A percentile compares a stretch with the other conserved stretches of the same genome.
phyloP scores from a whole-genome alignment of 2,113 vertebrate genomes.

The Coptodon bakossiorum region DNA sequence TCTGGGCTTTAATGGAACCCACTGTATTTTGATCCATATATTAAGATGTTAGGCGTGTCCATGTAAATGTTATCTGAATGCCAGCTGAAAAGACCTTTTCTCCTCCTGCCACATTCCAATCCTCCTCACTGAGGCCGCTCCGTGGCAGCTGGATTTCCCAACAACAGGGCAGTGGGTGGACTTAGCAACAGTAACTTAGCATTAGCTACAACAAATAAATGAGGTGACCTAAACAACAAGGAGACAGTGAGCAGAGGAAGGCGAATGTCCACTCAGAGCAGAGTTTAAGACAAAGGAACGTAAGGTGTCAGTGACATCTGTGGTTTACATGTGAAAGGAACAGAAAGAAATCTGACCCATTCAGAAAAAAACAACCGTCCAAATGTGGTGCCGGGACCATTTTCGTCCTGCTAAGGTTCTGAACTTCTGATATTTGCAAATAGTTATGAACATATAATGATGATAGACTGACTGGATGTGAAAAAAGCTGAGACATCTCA shows the following conservation, averaged over 20 bases:
- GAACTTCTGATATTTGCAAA: background rate
- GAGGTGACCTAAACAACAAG: background rate
- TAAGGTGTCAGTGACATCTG: background rate
- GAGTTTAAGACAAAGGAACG: background rate
- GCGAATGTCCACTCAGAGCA: background rate
- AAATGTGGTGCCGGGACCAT: background rate
- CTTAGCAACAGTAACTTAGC: conserved; percentile 40
- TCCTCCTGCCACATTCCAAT: conserved; percentile 58
- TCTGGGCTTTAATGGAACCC: background rate
- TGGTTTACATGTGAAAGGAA: background rate
- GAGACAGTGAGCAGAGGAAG: background rate
- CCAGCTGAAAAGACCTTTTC: conserved; percentile 65
- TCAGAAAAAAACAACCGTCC: background rate
- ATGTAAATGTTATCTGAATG: conserved; percentile 43
- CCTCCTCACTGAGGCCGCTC: conserved; percentile 56
- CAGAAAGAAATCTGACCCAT: background rate
- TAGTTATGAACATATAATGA: background rate
- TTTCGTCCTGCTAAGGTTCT: background rate
- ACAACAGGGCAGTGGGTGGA: conserved; percentile 59
- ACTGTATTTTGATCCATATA: conserved; percentile 41
- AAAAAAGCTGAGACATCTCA: background rate
- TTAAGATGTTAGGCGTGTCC: conserved; percentile 46
- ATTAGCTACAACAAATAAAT: conserved; percentile 18
- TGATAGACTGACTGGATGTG: background rate
- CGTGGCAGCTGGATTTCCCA: conserved; percentile 62